phyloP scores from a whole-genome alignment of 2,797 vertebrate genomes.

The Vultur gryphus region DNA sequence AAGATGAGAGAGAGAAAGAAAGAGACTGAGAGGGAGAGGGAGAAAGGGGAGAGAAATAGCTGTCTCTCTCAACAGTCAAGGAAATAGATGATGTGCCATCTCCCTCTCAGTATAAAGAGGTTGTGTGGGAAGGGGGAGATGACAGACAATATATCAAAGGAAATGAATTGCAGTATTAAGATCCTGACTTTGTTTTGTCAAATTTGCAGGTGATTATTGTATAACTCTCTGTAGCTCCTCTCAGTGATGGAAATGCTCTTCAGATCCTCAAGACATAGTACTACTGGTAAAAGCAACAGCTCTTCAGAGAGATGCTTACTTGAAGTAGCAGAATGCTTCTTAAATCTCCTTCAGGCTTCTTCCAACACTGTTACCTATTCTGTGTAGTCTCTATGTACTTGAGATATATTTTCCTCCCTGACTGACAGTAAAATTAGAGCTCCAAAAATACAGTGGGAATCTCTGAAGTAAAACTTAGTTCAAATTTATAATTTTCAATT shows the following conservation, averaged over 20 bases:
- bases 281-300: constrained; percentile 17
- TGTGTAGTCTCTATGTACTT: background rate
- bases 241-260: constrained; percentile 52
- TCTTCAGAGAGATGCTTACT: background rate
- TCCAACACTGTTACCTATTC: background rate
- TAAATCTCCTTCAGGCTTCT: background rate
- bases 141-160: constrained; percentile 60
- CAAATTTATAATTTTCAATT: background rate
- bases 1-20: background rate
- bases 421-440: background rate
- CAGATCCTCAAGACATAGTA: constrained; percentile 22
- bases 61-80: background rate
- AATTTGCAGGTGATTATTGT: constrained; percentile 46
- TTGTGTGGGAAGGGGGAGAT: constrained; percentile 41
- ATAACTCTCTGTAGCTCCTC: constrained; percentile 27
- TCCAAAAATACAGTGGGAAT: background rate
- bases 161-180: constrained; percentile 56
- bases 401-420: background rate
- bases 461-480: background rate
- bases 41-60: background rate
- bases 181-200: constrained; percentile 59
- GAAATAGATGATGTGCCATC: constrained; percentile 7
- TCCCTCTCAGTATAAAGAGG: constrained; percentile 1
- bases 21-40: background rate
- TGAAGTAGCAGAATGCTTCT: constrained; percentile 2